These are phyloP conservation scores for Diplogasteroides magnus DNA, from an alignment of 1,140 invertebrate genomes.

Conservation along the genomic window DNA sequence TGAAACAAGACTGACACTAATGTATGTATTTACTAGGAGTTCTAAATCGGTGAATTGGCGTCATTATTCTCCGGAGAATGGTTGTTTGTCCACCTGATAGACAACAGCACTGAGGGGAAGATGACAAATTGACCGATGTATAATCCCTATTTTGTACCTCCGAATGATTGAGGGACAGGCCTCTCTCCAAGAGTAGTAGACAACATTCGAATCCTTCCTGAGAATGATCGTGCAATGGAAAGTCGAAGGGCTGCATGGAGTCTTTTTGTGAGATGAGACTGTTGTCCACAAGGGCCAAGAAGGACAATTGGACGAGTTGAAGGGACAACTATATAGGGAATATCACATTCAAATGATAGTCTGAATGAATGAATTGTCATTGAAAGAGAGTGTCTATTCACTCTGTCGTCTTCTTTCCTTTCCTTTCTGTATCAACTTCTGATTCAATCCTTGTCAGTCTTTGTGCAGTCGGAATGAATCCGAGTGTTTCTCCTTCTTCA, in stretches of 20 bases:
- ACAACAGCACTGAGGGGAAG: too few relatives aligned
- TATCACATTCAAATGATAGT: constrained; percentile 59
- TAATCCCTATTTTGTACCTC: too few relatives aligned
- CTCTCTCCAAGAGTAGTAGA: neutral
- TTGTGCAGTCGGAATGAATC: constrained; percentile 73
- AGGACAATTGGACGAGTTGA: constrained; percentile 98
- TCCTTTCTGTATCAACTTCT: too few relatives aligned
- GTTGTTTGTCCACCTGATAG: too few relatives aligned
- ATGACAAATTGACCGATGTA: too few relatives aligned
- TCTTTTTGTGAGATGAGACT: constrained; percentile 99
- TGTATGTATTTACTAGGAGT: too few relatives aligned
- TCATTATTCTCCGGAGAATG: too few relatives aligned
- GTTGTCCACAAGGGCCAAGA: constrained; percentile 93
- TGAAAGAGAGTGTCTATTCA: too few relatives aligned
- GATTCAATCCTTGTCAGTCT: constrained; percentile 9
- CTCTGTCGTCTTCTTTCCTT: too few relatives aligned
- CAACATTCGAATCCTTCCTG: neutral
- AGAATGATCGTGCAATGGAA: neutral
- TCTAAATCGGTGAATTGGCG: too few relatives aligned
- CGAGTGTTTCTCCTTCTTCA: constrained; percentile 87
- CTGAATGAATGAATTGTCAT: too few relatives aligned
- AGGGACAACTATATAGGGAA: constrained; percentile 98
- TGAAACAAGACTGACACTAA: too few relatives aligned
- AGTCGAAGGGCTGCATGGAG: constrained; percentile 91
- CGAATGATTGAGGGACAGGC: neutral